Percentiles rank a stretch among this genome's conserved stretches.
phyloP scores from a whole-genome alignment of 1,140 invertebrate species.

The Heliconius hermathena region DNA sequence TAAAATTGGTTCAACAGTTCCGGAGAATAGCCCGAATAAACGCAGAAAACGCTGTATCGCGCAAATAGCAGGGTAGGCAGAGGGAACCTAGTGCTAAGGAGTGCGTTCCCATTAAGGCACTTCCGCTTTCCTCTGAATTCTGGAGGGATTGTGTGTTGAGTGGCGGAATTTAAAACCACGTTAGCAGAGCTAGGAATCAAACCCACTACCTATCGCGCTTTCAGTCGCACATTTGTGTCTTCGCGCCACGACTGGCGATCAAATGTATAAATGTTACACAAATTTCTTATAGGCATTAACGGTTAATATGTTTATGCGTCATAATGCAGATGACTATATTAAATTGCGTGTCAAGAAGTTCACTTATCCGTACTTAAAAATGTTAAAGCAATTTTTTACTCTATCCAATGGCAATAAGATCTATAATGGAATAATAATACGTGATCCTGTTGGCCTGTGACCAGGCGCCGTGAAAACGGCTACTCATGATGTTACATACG shows the following conservation, averaged over 20 bases:
- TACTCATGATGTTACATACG: slow-evolving; percentile 3
- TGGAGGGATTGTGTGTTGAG: neutral
- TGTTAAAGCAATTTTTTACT: slow-evolving; percentile 1
- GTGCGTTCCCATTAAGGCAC: no score
- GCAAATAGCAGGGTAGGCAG: no score
- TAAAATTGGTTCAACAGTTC: no score
- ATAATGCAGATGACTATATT: slow-evolving; percentile 31
- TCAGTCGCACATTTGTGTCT: no score
- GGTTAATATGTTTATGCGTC: neutral
- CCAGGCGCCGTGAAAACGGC: slow-evolving; percentile 33
- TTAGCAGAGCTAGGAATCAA: no score
- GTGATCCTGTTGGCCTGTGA: slow-evolving; percentile 22
- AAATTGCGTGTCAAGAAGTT: slow-evolving; percentile 25
- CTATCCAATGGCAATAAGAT: slow-evolving; percentile 5
- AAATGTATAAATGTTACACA: neutral
- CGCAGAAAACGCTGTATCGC: no score
- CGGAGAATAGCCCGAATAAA: no score
- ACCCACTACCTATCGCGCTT: no score
- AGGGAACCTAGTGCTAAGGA: no score
- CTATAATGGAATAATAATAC: neutral
- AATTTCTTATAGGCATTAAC: neutral
- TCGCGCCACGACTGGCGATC: no score
- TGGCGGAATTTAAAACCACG: no score
- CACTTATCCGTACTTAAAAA: slow-evolving; percentile 13
- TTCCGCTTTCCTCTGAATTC: neutral